These are phyloP conservation scores for Colossoma macropomum DNA, from an alignment of 2,113 vertebrate genomes.

Conservation along the genomic window DNA sequence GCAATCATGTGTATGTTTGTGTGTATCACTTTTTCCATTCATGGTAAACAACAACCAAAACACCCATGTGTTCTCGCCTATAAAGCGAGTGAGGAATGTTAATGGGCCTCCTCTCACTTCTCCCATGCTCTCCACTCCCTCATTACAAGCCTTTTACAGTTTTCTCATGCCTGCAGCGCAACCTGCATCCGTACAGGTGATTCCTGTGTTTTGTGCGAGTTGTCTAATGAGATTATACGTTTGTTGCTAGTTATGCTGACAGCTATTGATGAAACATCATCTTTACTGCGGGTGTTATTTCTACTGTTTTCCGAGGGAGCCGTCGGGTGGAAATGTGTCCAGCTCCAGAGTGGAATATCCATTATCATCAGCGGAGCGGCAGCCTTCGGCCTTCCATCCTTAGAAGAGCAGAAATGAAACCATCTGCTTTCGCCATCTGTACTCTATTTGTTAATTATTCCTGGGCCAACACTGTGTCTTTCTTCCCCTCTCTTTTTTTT, in stretches of 20 bases:
- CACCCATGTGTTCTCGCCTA: slow-evolving; percentile 20
- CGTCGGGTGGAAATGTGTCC: not conserved
- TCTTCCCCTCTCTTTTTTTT: slow-evolving; percentile 34
- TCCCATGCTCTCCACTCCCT: not conserved
- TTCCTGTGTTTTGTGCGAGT: not conserved
- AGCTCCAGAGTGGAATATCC: slow-evolving; percentile 63
- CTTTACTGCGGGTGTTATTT: slow-evolving; percentile 22
- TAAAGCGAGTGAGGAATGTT: slow-evolving; percentile 27
- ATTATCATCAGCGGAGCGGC: slow-evolving; percentile 74
- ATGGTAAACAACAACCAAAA: slow-evolving; percentile 25
- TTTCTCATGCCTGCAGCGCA: not conserved
- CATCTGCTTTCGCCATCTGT: slow-evolving; percentile 83
- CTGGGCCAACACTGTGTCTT: slow-evolving; percentile 67
- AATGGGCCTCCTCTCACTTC: not conserved
- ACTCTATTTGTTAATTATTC: slow-evolving; percentile 75
- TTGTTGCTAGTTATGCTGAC: slow-evolving; percentile 9
- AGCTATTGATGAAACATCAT: slow-evolving; percentile 32
- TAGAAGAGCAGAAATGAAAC: slow-evolving; percentile 72
- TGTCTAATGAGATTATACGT: slow-evolving; percentile 20
- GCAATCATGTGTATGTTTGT: not conserved
- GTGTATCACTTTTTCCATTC: not conserved
- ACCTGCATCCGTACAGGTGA: not conserved
- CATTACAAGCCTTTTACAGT: not conserved
- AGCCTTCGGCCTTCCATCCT: slow-evolving; percentile 72
- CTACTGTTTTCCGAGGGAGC: slow-evolving; percentile 48